Percentiles rank a stretch among this genome's conserved stretches.
phyloP scores from a whole-genome alignment of 2,888 invertebrate genomes.

The Eustalomyia histrio region DNA sequence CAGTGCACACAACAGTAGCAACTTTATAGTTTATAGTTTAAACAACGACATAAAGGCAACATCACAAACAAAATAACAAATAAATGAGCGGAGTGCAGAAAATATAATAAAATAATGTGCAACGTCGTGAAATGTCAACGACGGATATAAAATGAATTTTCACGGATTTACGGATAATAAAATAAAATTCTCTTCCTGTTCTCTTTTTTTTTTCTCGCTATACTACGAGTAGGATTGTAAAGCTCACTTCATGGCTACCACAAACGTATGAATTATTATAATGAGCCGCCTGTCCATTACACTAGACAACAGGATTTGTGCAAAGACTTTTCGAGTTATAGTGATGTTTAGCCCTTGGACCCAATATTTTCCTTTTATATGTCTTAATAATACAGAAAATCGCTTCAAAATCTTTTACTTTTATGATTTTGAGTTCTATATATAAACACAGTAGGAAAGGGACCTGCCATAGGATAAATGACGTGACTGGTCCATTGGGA shows the following conservation, averaged over 20 bases:
- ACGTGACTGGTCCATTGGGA: no score
- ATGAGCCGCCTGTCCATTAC: not conserved
- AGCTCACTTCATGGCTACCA: not conserved
- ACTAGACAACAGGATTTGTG: no score
- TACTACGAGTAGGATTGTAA: not conserved
- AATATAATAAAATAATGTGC: constrained; percentile 63
- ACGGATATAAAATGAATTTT: constrained; percentile 73
- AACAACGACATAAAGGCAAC: constrained; percentile 6
- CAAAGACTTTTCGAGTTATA: no score
- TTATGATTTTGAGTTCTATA: no score
- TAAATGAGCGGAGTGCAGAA: constrained; percentile 53
- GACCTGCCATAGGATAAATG: no score
- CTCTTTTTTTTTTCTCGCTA: constrained; percentile 58
- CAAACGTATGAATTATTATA: not conserved
- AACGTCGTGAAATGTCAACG: constrained; percentile 69
- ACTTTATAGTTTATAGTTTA: constrained; percentile 5
- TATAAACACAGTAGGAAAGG: no score
- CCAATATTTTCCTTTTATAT: no score
- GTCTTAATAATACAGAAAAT: no score
- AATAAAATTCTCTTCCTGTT: constrained; percentile 68
- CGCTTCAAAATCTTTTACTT: no score
- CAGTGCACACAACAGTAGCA: not conserved
- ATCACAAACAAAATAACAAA: constrained; percentile 19
- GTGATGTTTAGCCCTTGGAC: no score
- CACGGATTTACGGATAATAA: constrained; percentile 73